Percentiles rank a stretch among this genome's conserved stretches.
Evolutionary conservation across 2,113 vertebrate genomes (phyloP).

Genomic region (Gobius niger): DNA sequence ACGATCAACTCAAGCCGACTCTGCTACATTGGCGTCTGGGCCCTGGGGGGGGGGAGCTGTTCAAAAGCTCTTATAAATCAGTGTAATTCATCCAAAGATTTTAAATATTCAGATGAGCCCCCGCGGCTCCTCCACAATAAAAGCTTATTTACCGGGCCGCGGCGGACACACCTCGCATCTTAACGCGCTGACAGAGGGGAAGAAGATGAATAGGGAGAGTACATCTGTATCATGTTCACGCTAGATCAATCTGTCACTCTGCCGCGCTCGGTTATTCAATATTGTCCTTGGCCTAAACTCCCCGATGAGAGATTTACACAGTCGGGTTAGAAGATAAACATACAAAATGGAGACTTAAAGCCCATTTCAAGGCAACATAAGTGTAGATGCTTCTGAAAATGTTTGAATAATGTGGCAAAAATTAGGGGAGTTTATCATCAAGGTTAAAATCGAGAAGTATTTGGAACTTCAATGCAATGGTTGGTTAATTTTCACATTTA

Average conservation of each 20-base stretch:
- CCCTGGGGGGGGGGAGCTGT: conserved; percentile 33
- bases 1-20: conserved; percentile 48
- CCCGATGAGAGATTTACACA: conserved; percentile 59
- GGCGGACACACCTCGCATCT: conserved; percentile 65
- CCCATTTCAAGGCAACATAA: not conserved
- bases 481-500: not conserved
- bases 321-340: conserved; percentile 31
- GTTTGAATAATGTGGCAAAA: not conserved
- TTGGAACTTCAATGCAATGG: not conserved
- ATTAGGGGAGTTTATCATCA: too few relatives aligned
- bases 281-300: conserved; percentile 70
- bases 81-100: conserved; percentile 63
- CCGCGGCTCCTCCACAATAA: conserved; percentile 63
- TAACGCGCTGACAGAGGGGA: conserved; percentile 55
- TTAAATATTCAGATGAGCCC: conserved; percentile 72
- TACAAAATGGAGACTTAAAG: conserved; percentile 35
- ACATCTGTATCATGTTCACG: conserved; percentile 64
- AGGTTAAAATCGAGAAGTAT: too few relatives aligned
- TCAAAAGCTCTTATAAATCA: conserved; percentile 59
- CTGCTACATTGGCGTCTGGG: conserved; percentile 49
- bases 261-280: conserved; percentile 55
- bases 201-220: conserved; percentile 58
- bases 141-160: conserved; percentile 70
- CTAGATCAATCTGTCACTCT: conserved; percentile 69
- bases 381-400: not conserved